phyloP scores from a whole-genome alignment of 1,140 invertebrate genomes.

The Pseudomyrmex pallidus region DNA sequence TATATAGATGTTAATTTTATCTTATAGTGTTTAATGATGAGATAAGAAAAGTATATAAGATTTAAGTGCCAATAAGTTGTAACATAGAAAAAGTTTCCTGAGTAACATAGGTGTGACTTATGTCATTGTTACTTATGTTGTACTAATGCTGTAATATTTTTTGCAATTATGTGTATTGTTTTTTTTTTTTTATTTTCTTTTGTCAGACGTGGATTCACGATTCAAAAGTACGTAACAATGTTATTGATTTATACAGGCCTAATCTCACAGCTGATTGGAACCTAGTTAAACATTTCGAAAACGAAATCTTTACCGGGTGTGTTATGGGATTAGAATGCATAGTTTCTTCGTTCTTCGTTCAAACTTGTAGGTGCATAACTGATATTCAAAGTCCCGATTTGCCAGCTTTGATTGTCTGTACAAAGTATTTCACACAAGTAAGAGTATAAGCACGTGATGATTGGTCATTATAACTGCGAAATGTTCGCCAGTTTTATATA shows the following conservation, averaged over 20 bases:
- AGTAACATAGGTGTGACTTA: no score
- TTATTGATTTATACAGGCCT: slow-evolving; percentile 79
- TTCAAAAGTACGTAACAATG: not conserved
- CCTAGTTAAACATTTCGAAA: slow-evolving; percentile 78
- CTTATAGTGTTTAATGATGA: no score
- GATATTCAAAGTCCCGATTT: slow-evolving; percentile 89
- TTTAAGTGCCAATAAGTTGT: no score
- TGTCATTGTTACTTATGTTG: no score
- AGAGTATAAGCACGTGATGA: slow-evolving; percentile 87
- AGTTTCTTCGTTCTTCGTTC: slow-evolving; percentile 91
- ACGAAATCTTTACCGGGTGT: slow-evolving; percentile 83
- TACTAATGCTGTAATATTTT: no score
- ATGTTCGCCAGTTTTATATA: not conserved
- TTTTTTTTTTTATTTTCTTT: no score
- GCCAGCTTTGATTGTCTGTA: slow-evolving; percentile 91
- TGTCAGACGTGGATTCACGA: not conserved
- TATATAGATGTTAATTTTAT: no score
- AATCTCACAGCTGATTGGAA: slow-evolving; percentile 85
- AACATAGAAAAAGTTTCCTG: no score
- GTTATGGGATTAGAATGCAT: slow-evolving; percentile 92
- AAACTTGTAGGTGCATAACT: slow-evolving; percentile 87
- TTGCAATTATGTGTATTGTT: no score
- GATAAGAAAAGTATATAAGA: no score
- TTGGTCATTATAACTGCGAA: not conserved
- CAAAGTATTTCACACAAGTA: slow-evolving; percentile 94